phyloP scores from a whole-genome alignment of 1,140 invertebrate genomes.

The Anastrepha obliqua region DNA sequence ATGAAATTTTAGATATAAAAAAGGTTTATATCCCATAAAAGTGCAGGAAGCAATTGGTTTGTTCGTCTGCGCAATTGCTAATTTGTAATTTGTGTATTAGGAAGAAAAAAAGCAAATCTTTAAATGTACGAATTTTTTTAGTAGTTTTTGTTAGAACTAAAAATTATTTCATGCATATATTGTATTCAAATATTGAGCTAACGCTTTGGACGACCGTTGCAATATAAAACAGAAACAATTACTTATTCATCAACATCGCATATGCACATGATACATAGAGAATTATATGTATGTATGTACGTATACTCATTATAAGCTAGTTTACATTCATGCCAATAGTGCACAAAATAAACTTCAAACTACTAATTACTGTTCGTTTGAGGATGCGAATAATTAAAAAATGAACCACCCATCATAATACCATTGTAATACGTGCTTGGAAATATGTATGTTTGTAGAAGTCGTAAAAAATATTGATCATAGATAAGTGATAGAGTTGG shows the following conservation, averaged over 20 bases:
- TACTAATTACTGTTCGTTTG: background rate
- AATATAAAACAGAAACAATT: background rate
- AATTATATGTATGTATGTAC: background rate
- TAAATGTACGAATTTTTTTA: background rate
- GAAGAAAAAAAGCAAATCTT: background rate
- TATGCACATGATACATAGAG: background rate
- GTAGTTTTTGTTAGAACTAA: background rate
- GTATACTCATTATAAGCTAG: background rate
- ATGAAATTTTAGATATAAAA: constrained; percentile 22
- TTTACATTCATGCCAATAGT: constrained; percentile 36
- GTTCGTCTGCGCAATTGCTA: background rate
- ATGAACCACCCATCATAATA: background rate
- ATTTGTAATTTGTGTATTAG: background rate
- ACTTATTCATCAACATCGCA: too few species aligned
- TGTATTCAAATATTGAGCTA: background rate
- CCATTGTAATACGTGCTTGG: background rate
- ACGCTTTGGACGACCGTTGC: constrained; percentile 15
- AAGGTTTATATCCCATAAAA: background rate
- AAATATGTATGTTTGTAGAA: background rate
- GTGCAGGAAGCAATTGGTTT: background rate
- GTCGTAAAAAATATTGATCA: background rate
- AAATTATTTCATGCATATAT: background rate
- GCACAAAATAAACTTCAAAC: background rate
- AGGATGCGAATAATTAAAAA: background rate
- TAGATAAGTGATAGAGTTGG: background rate